phyloP scores from a whole-genome alignment of 2,888 invertebrate genomes.

The Oxytorus armatus region DNA sequence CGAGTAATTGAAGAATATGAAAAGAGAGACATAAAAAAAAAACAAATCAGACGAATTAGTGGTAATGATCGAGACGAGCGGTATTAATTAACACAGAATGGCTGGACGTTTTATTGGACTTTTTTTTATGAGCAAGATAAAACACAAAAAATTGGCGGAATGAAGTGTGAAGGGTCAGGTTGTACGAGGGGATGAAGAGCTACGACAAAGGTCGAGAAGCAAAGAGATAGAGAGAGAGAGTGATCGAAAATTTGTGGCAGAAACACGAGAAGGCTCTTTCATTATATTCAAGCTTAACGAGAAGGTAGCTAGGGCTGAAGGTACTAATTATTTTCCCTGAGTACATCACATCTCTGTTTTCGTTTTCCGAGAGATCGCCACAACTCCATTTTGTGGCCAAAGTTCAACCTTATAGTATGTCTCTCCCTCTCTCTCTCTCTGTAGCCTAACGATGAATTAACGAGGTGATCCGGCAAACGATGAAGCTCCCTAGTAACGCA shows the following conservation, averaged over 20 bases:
- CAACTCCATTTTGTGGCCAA: constrained; percentile 5
- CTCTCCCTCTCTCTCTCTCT: constrained; percentile 16
- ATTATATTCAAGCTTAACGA: background rate
- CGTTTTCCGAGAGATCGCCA: constrained; percentile 43
- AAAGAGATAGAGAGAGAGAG: constrained; percentile 3
- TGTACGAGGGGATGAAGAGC: constrained; percentile 6
- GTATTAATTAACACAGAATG: too few species aligned
- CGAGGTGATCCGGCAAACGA: constrained; percentile 62
- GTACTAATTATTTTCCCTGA: constrained; percentile 61
- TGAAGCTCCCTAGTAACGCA: constrained; percentile 59
- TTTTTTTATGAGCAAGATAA: background rate
- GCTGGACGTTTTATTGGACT: background rate
- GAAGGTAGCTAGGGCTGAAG: background rate
- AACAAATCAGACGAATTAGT: background rate
- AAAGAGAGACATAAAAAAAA: background rate
- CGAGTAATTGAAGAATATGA: constrained; percentile 20
- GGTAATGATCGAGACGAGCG: background rate
- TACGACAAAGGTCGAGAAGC: constrained; percentile 1
- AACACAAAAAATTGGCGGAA: background rate
- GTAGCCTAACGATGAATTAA: constrained; percentile 64
- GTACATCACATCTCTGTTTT: constrained; percentile 32
- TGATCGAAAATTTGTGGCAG: constrained; percentile 11
- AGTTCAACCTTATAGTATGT: background rate
- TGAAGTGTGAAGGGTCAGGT: background rate
- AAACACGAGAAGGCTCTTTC: constrained; percentile 28